Evolutionary conservation across 1,140 invertebrate species (phyloP).

Genomic region (Cryptotermes secundus): DNA sequence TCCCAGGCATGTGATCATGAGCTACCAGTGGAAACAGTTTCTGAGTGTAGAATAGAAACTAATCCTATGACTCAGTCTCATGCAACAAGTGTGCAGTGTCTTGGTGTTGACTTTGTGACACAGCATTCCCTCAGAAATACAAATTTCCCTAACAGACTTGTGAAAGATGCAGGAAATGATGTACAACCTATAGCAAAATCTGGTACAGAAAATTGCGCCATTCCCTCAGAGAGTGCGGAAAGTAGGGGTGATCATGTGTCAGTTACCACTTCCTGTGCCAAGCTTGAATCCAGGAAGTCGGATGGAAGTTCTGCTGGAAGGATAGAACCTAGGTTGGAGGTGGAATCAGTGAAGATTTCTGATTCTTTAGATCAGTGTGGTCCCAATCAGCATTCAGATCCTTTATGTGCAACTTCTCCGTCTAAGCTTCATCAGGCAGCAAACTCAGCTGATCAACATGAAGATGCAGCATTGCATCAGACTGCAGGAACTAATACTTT

Average conservation of each 20-base stretch:
- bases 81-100: background rate
- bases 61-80: background rate
- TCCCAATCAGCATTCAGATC: background rate
- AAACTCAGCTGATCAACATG: background rate
- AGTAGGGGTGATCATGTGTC: background rate
- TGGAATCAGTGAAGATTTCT: background rate
- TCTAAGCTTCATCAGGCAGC: background rate
- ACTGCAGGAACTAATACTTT: background rate
- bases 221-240: background rate
- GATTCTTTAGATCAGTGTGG: background rate
- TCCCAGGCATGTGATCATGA: background rate
- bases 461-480: background rate
- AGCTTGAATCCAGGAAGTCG: background rate
- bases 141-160: background rate
- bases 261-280: background rate
- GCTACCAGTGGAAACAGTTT: background rate
- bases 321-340: background rate
- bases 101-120: background rate
- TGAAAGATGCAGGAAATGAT: slow-evolving; percentile 15
- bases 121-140: background rate
- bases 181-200: background rate
- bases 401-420: background rate
- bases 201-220: background rate
- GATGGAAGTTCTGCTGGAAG: background rate
- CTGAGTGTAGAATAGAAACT: background rate